phyloP scores from a whole-genome alignment of 2,888 invertebrate genomes.

The Aquatica leii region DNA sequence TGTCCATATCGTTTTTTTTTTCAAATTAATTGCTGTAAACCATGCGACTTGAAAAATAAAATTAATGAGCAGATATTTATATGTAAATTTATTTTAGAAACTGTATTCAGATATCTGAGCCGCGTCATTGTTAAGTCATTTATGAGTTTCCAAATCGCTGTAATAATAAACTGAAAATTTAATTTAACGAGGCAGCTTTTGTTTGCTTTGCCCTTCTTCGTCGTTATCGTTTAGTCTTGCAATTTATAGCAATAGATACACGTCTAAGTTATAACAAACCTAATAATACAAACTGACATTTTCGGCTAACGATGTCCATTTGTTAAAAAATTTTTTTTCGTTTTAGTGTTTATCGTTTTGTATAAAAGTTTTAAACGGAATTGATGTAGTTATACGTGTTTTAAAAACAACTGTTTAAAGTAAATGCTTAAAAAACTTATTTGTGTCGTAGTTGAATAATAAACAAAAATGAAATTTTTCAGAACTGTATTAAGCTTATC shows the following conservation, averaged over 20 bases:
- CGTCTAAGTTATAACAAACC: slow-evolving; percentile 45
- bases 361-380: slow-evolving; percentile 22
- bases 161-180: slow-evolving; percentile 22
- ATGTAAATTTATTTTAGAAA: slow-evolving; percentile 13
- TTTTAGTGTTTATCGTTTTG: slow-evolving; percentile 33
- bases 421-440: slow-evolving; percentile 23
- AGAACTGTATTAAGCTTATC: slow-evolving; percentile 27
- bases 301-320: slow-evolving; percentile 47
- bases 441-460: slow-evolving; percentile 26
- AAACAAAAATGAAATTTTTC: slow-evolving; percentile 37
- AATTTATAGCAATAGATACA: slow-evolving; percentile 41
- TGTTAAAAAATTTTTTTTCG: slow-evolving; percentile 46
- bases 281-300: slow-evolving; percentile 46
- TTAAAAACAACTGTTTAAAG: slow-evolving; percentile 24
- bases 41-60: too few relatives aligned
- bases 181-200: slow-evolving; percentile 17
- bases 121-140: slow-evolving; percentile 15
- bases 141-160: slow-evolving; percentile 13
- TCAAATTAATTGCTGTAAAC: too few relatives aligned
- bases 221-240: slow-evolving; percentile 28
- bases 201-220: slow-evolving; percentile 19
- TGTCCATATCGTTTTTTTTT: too few relatives aligned
- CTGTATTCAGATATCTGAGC: neutral
- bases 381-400: slow-evolving; percentile 15
- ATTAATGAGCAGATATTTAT: neutral